Base-by-base conservation (phyloP, 2,888 invertebrate species). In the Drosophila neoperkinsi region DNA sequence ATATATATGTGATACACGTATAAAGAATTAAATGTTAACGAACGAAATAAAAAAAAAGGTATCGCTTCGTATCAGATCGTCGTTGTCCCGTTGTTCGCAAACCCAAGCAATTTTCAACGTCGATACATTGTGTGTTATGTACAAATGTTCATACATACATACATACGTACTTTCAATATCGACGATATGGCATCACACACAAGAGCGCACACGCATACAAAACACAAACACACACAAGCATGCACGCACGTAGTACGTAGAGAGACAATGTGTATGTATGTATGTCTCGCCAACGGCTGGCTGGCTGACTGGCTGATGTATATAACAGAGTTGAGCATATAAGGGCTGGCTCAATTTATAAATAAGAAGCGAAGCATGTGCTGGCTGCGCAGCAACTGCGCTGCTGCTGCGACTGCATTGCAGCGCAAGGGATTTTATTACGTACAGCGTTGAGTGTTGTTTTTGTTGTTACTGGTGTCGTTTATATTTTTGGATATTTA, bases 291-390 rank as follows among this genome's bases (percentile, higher is more conserved):
- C 76, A 73, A 55, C 60, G 75, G 64, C 69, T 79, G 76, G 83
- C 43, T 43, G 43, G 46, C 46, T 43, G 43, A 13, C 43, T 46
- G 46, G 46, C 25, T 46, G 25, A 25, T 46, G 46, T 75, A 87
- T 28, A 90, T 87, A 88, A 76, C 87, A 71, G 79, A 81, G 88
- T 88, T 83, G 74, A 85, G 71, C 79, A 88, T 83, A 88, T 86
- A 88, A 85, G 90, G 88, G 88, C 90, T 90, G 86, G 89, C 87
- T 88, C 79, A 90, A 87, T 90, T 84, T 84, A 86, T 84, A 87
- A 84, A 90, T 86, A 90, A 86, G 82, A 83, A 81, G 73, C 81
- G 73, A 77, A 90, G 84, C 89, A 86, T 86, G 85, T 82, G 88
- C 90, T 82, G 80, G 82, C 90, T 80, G 85, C 87, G 87, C 89